phyloP scores from a whole-genome alignment of 2,888 invertebrate genomes.

The Cataglyphis livida region DNA sequence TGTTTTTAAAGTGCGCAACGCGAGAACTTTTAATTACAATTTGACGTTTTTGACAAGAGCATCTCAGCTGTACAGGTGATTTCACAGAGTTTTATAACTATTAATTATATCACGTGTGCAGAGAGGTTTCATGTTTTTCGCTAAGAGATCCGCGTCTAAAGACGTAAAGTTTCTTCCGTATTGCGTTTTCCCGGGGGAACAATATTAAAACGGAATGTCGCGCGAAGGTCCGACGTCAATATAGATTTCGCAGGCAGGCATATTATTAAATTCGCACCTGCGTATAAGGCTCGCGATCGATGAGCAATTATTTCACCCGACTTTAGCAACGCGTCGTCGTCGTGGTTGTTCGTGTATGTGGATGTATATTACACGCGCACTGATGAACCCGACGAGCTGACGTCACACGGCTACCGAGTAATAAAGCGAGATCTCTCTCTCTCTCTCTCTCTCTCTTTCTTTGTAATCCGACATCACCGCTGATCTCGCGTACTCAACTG shows the following conservation, averaged over 20 bases:
- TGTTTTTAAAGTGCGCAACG: neutral
- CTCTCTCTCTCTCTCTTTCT: constrained; percentile 42
- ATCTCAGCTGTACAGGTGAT: neutral
- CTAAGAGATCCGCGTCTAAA: neutral
- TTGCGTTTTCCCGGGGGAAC: neutral
- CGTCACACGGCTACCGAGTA: constrained; percentile 65
- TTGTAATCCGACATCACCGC: constrained; percentile 62
- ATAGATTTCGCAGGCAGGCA: constrained; percentile 30
- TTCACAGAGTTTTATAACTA: constrained; percentile 7
- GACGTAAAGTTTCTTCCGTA: constrained; percentile 43
- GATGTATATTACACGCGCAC: constrained; percentile 44
- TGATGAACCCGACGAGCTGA: constrained; percentile 43
- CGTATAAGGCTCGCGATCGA: constrained; percentile 49
- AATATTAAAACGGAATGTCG: constrained; percentile 22
- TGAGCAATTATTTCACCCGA: constrained; percentile 49
- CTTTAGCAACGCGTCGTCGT: constrained; percentile 36
- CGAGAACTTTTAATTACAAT: constrained; percentile 15
- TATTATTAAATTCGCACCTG: constrained; percentile 55
- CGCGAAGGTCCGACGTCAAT: constrained; percentile 39
- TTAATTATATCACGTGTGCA: neutral
- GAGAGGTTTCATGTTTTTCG: constrained; percentile 23
- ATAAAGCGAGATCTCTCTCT: constrained; percentile 63
- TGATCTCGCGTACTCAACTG: constrained; percentile 59
- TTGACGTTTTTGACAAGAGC: constrained; percentile 9
- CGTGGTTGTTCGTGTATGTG: constrained; percentile 21